phyloP scores from a whole-genome alignment of 2,888 invertebrate genomes.

The Eupithecia vulgata region DNA sequence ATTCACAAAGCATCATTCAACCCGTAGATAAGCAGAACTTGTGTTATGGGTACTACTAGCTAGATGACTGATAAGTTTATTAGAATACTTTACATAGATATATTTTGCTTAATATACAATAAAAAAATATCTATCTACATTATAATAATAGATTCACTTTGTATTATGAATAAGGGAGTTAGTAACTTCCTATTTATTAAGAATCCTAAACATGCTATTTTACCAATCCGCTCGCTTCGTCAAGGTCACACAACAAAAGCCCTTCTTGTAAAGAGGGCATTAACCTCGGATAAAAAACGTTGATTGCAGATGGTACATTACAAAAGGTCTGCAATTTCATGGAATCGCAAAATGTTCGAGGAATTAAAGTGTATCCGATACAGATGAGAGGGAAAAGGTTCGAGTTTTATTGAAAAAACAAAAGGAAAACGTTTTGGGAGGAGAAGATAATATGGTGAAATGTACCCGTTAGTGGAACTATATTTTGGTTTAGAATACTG shows the following conservation, averaged over 20 bases:
- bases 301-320: constrained; percentile 19
- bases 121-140: no score
- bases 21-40: no score
- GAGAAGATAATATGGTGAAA: not conserved
- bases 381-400: not conserved
- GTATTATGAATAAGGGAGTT: no score
- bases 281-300: constrained; percentile 18
- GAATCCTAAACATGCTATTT: not conserved
- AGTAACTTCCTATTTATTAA: no score
- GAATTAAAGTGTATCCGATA: not conserved
- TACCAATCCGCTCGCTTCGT: not conserved
- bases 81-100: no score
- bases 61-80: no score
- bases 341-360: constrained; percentile 14
- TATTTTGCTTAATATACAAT: no score
- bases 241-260: constrained; percentile 21
- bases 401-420: not conserved
- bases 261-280: constrained; percentile 19
- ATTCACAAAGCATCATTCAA: no score
- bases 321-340: constrained; percentile 20
- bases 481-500: no score
- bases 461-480: no score
- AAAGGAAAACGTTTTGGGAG: not conserved
- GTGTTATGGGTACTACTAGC: no score
- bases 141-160: no score